Base-by-base conservation (phyloP, 2,888 invertebrate species). In the Gnatocerus cornutus region DNA sequence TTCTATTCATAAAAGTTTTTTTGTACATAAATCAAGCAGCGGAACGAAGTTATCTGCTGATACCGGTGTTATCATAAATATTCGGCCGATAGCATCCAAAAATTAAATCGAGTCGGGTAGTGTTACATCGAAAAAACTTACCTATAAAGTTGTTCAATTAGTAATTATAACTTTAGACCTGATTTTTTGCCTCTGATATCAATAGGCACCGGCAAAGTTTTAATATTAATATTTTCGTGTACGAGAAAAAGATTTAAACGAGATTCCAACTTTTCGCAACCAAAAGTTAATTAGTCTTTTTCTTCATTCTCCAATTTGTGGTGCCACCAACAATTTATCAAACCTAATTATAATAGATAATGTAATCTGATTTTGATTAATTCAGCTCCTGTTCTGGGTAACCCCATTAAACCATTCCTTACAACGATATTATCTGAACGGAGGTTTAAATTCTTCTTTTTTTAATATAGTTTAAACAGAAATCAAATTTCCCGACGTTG, bases 321-420 rank as follows among this genome's bases (percentile, higher is more conserved):
- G 7, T 4, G 7, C 33, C 41, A 12, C 12, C 41, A 10, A 41
- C 3, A 12, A 41, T 41, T 21, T 43, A 56, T 41, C 41, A 43
- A 21, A 41, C n/a, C n/a, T 56, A 43, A 56, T 56, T 56, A 41
- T 10, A 27, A 16, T 41, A 56, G 37, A 56, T 56, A 56, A 56
- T 56, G 56, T 56, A 56, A 56, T 56, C 56, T 41, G 56, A 55
- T 52, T 52, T 10, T 39, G 55, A 39, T 39, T 37, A 55, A 55
- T 56, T 29, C 27, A 10, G 43, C 43, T 10, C 56, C 12, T 41
- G 43, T 56, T 55, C 6, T 14, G n/a, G 29, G 13, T 37, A 41
- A 56, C 56, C 21, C 43, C 27, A 41, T 43, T 12, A 56, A 37
- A 9, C 27, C n/a, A 27, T 21, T 14, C 16, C 16, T 33, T 33